A percentile compares a stretch with the other conserved stretches of the same genome.
These are phyloP conservation scores for Gymnocheta viridis DNA, from an alignment of 2,888 invertebrate species.

Conservation along the genomic window DNA sequence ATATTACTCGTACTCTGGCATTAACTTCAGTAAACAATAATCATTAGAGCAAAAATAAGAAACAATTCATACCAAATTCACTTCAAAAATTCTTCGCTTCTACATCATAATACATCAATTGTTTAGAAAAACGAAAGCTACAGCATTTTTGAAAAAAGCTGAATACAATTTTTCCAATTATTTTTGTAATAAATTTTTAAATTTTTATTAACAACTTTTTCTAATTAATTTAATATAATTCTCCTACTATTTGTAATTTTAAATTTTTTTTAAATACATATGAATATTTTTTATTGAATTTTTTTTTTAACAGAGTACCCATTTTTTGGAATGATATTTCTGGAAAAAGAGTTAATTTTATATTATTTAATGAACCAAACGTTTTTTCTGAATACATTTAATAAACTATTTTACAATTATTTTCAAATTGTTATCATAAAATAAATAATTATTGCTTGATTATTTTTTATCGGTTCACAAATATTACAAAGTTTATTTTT, in stretches of 20 bases:
- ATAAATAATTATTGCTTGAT: neutral
- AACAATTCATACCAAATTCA: slow-evolving; percentile 70
- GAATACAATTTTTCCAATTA: slow-evolving; percentile 21
- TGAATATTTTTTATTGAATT: neutral
- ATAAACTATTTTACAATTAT: neutral
- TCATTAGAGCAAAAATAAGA: slow-evolving; percentile 15
- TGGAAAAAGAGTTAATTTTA: slow-evolving; percentile 73
- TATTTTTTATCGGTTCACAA: slow-evolving; percentile 57
- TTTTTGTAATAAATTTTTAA: slow-evolving; percentile 42
- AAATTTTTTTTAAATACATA: neutral
- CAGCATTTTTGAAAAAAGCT: slow-evolving; percentile 20
- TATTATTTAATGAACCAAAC: slow-evolving; percentile 66
- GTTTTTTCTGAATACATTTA: neutral
- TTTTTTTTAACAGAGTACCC: slow-evolving; percentile 73
- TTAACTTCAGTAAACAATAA: slow-evolving; percentile 52
- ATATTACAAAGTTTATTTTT: slow-evolving; percentile 56
- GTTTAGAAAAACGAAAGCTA: neutral
- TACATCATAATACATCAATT: slow-evolving; percentile 12
- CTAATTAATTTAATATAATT: neutral
- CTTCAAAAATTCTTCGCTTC: slow-evolving; percentile 61
- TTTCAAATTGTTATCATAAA: neutral
- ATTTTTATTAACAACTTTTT: neutral
- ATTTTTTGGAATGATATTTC: slow-evolving; percentile 82
- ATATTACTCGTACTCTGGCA: slow-evolving; percentile 30
- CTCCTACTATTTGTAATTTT: neutral